Base-by-base conservation (phyloP, 2,113 vertebrate genomes). In the Scomber japonicus region DNA sequence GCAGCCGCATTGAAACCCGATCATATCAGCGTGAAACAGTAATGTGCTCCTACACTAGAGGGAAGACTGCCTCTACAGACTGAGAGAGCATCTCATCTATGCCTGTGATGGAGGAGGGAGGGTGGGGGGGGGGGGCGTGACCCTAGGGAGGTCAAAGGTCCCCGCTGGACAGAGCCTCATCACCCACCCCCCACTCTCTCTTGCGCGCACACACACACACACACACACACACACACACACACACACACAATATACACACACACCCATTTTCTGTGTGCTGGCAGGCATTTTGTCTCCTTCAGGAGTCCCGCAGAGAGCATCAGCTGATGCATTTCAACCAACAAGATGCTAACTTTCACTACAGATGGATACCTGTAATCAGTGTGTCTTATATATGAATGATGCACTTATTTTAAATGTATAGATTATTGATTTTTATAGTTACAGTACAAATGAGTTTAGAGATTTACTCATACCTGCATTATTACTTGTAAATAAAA, bases 91-190 rank as follows among this genome's bases (percentile, higher is more conserved):
- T 30, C 30, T 15, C 60, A 45, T 82, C 45, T 69, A 49, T 51
- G 51, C 21, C 63, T 80, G 57, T 81, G 80, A 71, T 54, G 59
- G 59, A 77, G 80, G 44, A 30, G 56, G 15, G 61, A 27, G 53
- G 61, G 77, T 77, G 35, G 40, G 56, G 15, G 61, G 31, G 53
- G 61, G 77, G 79, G 35, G 46, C 54, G n/a, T 63, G 46, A 83
- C 77, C 78, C 21, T 60, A 24, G 66, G 67, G 63, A 83, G 86
- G 86, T 89, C 82, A 89, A 30, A 79, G 84, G 80, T 79, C 59
- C 5, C 69, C 17, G 63, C 64, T 71, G 69, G 79, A 77, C 50
- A 24, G 63, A 51, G 30, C 27, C 31, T 64, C 55, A 55, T 31
- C 75, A 15, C 48, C 70, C 78, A 27, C 24, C 24, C 24, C 24